Conservation (phyloP, 2,113 vertebrate species). For the Dascyllus trimaculatus region DNA sequence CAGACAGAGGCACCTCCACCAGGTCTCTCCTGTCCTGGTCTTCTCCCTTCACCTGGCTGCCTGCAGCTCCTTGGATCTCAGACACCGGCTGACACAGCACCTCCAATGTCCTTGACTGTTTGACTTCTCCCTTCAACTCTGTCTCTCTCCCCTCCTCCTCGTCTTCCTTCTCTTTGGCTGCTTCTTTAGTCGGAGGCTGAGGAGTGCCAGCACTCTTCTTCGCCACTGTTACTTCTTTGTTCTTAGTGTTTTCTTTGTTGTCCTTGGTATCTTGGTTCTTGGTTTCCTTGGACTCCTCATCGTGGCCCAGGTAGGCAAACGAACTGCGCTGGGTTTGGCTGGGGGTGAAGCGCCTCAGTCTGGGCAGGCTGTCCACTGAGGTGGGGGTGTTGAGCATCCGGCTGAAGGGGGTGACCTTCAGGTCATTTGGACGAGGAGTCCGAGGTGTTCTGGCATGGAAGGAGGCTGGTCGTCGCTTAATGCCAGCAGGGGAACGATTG, state of each 20-base stretch:
- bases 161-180: slow-evolving; percentile 53
- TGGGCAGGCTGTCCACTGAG: slow-evolving; percentile 96
- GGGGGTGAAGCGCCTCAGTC: slow-evolving; percentile 91
- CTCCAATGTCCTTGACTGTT: slow-evolving; percentile 83
- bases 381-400: slow-evolving; percentile 94
- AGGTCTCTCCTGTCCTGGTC: slow-evolving; percentile 84
- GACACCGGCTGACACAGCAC: slow-evolving; percentile 86
- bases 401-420: slow-evolving; percentile 93
- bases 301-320: slow-evolving; percentile 92
- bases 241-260: slow-evolving; percentile 47
- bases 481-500: slow-evolving; percentile 89
- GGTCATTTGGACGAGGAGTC: slow-evolving; percentile 93
- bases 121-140: slow-evolving; percentile 57
- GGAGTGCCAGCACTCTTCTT: slow-evolving; percentile 45
- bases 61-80: slow-evolving; percentile 81
- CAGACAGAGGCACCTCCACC: slow-evolving; percentile 92
- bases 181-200: slow-evolving; percentile 27
- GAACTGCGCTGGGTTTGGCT: slow-evolving; percentile 92
- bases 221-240: slow-evolving; percentile 44
- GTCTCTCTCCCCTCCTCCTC: slow-evolving; percentile 20
- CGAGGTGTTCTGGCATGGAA: slow-evolving; percentile 90
- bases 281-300: slow-evolving; percentile 69
- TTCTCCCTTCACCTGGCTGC: slow-evolving; percentile 60
- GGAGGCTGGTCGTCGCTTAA: slow-evolving; percentile 89
- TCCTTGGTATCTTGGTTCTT: slow-evolving; percentile 47